Evolutionary conservation across 2,888 invertebrate species (phyloP), one percentile per base, ranked within the genome.

Genomic region (Caenorhabditis sinica): DNA sequence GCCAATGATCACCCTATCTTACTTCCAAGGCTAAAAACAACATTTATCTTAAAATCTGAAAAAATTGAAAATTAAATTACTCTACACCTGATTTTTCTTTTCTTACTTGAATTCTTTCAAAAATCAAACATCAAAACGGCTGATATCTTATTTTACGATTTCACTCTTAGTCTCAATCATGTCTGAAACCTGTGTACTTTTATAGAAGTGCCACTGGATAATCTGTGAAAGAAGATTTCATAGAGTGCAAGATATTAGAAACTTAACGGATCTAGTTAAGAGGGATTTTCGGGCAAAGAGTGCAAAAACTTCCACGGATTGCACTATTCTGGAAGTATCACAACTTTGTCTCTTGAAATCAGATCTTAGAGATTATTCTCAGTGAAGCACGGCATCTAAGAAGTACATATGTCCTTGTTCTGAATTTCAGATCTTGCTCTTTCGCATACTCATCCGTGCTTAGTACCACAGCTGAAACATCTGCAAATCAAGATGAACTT

Each of bases 51-150:
- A 51, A 51, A 17, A 23, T 25, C 20, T 43, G 6, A 17, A n/a
- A n/a, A n/a, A 20, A 45, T 17, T 30, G 23, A 60, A 33, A 60
- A 60, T 30, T 2, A 30, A n/a, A 63, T 23, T 30, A 25, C 33
- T 30, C 11, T n/a, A 3, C 49, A 20, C 20, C 49, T 30, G 28
- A 58, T n/a, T n/a, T 36, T 33, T 15, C n/a, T n/a, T n/a, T n/a
- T n/a, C n/a, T n/a, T n/a, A n/a, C n/a, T 61, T 5, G 40, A 33
- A 36, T 33, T 30, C 60, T 30, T 30, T 30, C 30, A 49, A 66
- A 49, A 25, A 66, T 66, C 66, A 66, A 49, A 66, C 49, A 49
- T 28, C 66, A 49, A 1, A 28, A 15, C 28, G 20, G 11, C 56
- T 56, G 56, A 56, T 28, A 56, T 56, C 3, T 56, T n/a, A 20